phyloP scores from a whole-genome alignment of 2,797 vertebrate genomes.

The Eutrigla gurnardus region DNA sequence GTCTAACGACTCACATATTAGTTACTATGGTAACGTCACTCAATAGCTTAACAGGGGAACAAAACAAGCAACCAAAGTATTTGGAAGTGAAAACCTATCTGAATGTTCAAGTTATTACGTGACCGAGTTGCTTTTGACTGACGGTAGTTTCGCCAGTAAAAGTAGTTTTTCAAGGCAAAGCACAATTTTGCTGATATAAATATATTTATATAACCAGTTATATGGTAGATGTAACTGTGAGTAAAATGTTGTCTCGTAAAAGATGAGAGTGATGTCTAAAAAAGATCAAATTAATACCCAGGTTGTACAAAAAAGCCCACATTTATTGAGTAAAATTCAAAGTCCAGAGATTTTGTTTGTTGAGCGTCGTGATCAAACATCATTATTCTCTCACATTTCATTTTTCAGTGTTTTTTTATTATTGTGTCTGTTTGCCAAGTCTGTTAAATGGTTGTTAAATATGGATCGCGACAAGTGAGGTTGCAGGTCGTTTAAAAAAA shows the following conservation, averaged over 20 bases:
- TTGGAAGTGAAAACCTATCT: not conserved
- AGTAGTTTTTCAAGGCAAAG: slow-evolving; percentile 11
- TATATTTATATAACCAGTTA: not conserved
- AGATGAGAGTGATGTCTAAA: slow-evolving; percentile 5
- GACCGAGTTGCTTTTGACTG: not conserved
- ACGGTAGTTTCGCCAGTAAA: not conserved
- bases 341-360: not conserved
- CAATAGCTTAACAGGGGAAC: not conserved
- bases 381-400: slow-evolving; percentile 25
- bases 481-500: slow-evolving; percentile 3
- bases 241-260: not conserved
- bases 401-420: slow-evolving; percentile 39
- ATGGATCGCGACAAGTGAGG: slow-evolving; percentile 9
- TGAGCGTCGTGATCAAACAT: not conserved
- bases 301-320: not conserved
- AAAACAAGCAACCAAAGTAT: not conserved
- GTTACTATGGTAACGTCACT: slow-evolving; percentile 2
- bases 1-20: not conserved
- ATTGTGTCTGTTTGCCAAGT: slow-evolving; percentile 29
- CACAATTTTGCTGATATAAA: not conserved
- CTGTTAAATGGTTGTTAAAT: slow-evolving; percentile 24
- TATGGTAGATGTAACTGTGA: not conserved
- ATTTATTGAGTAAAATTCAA: not conserved
- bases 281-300: not conserved
- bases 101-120: not conserved